Conservation (phyloP, 2,888 invertebrate species). For the Acanthosepion lycidas region DNA sequence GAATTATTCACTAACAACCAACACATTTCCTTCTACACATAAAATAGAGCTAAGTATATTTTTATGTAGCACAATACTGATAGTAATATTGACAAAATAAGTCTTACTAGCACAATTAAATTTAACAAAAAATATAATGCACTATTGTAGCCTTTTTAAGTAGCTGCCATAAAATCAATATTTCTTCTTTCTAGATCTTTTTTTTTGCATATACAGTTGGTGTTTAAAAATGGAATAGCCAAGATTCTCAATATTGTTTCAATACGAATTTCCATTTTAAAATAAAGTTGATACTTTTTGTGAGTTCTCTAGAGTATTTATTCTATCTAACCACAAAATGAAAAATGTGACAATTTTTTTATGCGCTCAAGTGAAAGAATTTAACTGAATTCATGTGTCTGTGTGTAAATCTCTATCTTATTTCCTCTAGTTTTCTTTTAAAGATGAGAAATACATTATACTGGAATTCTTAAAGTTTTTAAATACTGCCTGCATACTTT, state of each 20-base stretch:
- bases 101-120: neutral
- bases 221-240: neutral
- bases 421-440: neutral
- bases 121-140: neutral
- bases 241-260: neutral
- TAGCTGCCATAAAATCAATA: neutral
- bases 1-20: too few species aligned
- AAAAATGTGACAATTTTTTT: neutral
- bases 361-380: neutral
- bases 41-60: too few species aligned
- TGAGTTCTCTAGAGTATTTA: neutral
- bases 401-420: neutral
- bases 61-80: too few species aligned
- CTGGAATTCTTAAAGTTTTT: too few species aligned
- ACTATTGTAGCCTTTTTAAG: neutral
- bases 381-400: neutral
- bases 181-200: neutral
- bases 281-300: neutral
- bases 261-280: neutral
- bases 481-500: neutral
- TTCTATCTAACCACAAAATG: neutral
- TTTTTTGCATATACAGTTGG: neutral
- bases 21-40: too few species aligned
- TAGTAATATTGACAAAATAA: neutral
- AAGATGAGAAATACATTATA: neutral